Percentiles rank a stretch among this genome's conserved stretches.
Evolutionary conservation across 2,888 invertebrate species (phyloP).

Genomic region (Melieria crassipennis): DNA sequence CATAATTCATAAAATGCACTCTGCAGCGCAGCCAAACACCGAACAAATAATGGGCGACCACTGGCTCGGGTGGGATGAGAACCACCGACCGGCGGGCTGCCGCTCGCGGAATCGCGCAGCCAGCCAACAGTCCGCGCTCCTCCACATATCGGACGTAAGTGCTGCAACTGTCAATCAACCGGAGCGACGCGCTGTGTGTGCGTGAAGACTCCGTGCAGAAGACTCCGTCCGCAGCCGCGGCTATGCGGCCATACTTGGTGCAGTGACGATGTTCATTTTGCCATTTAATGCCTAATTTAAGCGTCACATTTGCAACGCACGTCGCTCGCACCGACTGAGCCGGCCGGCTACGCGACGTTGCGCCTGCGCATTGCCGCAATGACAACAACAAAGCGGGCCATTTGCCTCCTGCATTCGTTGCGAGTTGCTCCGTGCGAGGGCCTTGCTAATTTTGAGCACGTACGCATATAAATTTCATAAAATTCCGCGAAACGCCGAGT

Average conservation of each 20-base stretch:
- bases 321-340: neutral
- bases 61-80: neutral
- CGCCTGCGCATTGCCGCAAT: neutral
- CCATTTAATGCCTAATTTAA: constrained; percentile 54
- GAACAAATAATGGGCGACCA: constrained; percentile 4
- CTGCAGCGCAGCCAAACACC: neutral
- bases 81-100: constrained; percentile 8
- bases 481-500: constrained; percentile 45
- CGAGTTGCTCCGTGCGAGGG: constrained; percentile 8
- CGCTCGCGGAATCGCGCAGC: neutral
- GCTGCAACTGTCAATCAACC: constrained; percentile 28
- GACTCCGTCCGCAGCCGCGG: no score
- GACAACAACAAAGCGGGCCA: neutral
- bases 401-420: constrained; percentile 2
- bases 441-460: constrained; percentile 60
- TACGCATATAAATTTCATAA: constrained; percentile 61
- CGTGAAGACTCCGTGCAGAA: no score
- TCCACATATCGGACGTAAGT: neutral
- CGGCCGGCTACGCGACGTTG: neutral
- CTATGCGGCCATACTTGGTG: neutral
- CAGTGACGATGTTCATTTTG: constrained; percentile 25
- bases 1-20: constrained; percentile 25
- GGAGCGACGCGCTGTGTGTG: no score
- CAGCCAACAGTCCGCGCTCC: neutral
- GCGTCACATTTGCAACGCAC: constrained; percentile 63